Evolutionary conservation across 2,113 vertebrate species (phyloP).

Genomic region (Myrmecobius fasciatus): DNA sequence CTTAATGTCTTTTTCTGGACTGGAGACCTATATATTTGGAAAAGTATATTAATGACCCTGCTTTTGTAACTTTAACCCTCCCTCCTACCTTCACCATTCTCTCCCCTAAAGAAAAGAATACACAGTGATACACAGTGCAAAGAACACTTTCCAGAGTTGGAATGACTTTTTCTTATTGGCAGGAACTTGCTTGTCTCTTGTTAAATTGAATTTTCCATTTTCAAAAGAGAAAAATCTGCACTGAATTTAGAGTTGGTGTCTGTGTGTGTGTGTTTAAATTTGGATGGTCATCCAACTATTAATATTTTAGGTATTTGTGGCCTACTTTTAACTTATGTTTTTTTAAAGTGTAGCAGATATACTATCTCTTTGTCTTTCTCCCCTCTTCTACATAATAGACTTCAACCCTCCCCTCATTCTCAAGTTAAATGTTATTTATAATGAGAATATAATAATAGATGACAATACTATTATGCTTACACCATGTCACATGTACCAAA

Average conservation of each 20-base stretch:
- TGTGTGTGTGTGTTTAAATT: neutral
- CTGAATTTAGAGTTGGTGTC: conserved; percentile 35
- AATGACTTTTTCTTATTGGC: conserved; percentile 61
- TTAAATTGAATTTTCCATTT: conserved; percentile 69
- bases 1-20: conserved; percentile 27
- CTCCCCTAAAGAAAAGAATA: conserved; percentile 53
- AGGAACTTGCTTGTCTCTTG: conserved; percentile 59
- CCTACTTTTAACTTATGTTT: conserved; percentile 14
- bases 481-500: neutral
- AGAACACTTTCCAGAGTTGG: conserved; percentile 48
- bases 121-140: neutral
- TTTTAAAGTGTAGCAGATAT: conserved; percentile 15
- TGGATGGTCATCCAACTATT: neutral
- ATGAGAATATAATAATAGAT: neutral
- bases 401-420: neutral
- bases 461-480: neutral
- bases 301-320: conserved; percentile 25
- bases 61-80: conserved; percentile 31
- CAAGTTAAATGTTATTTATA: neutral
- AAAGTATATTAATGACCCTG: conserved; percentile 39
- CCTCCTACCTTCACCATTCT: conserved; percentile 7
- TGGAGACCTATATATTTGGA: conserved; percentile 12
- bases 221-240: conserved; percentile 68
- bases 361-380: conserved; percentile 20
- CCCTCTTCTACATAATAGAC: neutral